Evolutionary conservation across 2,888 invertebrate species (phyloP), one percentile per base, ranked within the genome.

Genomic region (Aphodius sticticus): DNA sequence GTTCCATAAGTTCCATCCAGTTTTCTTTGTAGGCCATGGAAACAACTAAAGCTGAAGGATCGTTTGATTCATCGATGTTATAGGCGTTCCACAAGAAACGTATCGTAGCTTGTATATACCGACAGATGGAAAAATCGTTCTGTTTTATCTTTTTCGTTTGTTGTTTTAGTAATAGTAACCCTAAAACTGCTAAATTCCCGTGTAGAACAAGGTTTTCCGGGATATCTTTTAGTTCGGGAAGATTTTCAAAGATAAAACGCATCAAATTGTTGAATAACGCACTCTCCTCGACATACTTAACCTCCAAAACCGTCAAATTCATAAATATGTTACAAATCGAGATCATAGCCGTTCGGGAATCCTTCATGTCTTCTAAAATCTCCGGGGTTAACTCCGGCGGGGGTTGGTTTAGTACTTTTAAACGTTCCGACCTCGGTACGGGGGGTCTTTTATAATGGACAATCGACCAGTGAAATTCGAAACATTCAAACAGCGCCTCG

Each of bases 31-130:
- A 97, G 2, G 93, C 91, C 91, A 96, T 95, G 0, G 96, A 93
- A 0, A 97, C 96, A 2, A 96, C 96, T 80, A 97, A 90, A 77
- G 95, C 94, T 9, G 92, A 93, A 0, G 95, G 95, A 87, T 96
- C 96, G 87, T 94, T 95, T 14, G 96, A 95, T 87, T 97, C 97
- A 86, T 97, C 97, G 80, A 97, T 93, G 86, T 93, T 96, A 88
- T 96, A 97, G 0, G 97, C 97, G 90, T 97, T 96, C 97, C 97
- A 97, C 2, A 97, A 90, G 87, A 97, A 97, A 83, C 97, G 92
- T 82, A 97, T 96, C 15, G 96, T 96, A 1, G 96, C 94, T 87
- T 96, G 96, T 82, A 97, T 95, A 86, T 96, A 97, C 77, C 96
- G 93, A 86, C 96, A 96, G 84, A 97, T 96, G 14, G 96, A 94